A percentile compares a stretch with the other conserved stretches of the same genome.
Evolutionary conservation across 2,113 vertebrate species (phyloP).

Genomic region (zebrafish (Danio rerio)): DNA sequence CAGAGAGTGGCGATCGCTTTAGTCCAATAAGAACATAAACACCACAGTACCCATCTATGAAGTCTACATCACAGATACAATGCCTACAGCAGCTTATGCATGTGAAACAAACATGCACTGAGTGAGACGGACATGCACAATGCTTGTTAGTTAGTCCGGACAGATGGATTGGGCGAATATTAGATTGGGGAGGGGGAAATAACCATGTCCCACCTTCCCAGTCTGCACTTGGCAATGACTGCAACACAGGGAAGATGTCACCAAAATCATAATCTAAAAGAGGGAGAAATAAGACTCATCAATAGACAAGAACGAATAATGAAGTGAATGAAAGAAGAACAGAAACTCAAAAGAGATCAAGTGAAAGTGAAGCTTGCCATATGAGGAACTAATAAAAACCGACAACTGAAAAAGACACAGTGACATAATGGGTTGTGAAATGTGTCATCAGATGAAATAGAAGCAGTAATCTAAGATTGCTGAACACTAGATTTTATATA

Average conservation of each 20-base stretch:
- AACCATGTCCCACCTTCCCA: conserved; percentile 98
- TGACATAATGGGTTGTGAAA: conserved; percentile 38
- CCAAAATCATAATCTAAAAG: conserved; percentile 99
- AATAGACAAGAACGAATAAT: conserved; percentile 74
- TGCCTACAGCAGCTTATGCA: neutral
- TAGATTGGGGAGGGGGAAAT: conserved; percentile 67
- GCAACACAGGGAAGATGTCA: conserved; percentile 98
- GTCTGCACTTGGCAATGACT: conserved; percentile 96
- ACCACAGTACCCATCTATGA: neutral
- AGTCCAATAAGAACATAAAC: neutral
- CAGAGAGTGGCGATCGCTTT: neutral
- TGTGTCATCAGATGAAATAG: neutral
- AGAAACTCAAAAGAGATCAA: conserved; percentile 35
- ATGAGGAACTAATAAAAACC: conserved; percentile 41
- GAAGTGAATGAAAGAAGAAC: conserved; percentile 55
- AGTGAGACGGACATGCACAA: conserved; percentile 78
- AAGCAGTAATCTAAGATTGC: neutral
- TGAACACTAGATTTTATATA: neutral
- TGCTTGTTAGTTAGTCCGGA: conserved; percentile 67
- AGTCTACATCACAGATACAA: neutral
- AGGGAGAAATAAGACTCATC: conserved; percentile 88
- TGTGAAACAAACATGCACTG: neutral
- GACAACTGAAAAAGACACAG: conserved; percentile 46
- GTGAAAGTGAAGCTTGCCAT: conserved; percentile 15
- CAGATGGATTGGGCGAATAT: conserved; percentile 10